Percentiles rank a stretch among this genome's conserved stretches.
These are phyloP conservation scores for Pseudolycoriella hygida DNA, from an alignment of 2,888 invertebrate species.

Conservation along the genomic window DNA sequence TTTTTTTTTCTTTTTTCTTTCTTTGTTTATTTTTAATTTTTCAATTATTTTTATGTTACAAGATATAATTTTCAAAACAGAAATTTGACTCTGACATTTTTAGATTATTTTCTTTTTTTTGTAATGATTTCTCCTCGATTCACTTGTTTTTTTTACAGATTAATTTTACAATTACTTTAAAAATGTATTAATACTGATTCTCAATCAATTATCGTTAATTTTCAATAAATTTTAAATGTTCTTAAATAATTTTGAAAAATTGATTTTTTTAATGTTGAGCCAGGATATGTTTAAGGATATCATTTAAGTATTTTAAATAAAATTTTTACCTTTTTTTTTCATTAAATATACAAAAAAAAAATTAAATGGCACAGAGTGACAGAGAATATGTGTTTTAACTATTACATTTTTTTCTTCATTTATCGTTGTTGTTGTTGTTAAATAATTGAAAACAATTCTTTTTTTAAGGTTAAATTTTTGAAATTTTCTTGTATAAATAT, in stretches of 20 bases:
- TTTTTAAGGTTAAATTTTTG: not conserved
- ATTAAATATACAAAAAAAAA: not conserved
- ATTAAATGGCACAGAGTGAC: slow-evolving; percentile 4
- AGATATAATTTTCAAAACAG: too few species aligned
- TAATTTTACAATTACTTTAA: too few species aligned
- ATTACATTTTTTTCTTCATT: slow-evolving; percentile 1
- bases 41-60: too few species aligned
- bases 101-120: too few species aligned
- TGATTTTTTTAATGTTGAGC: not conserved
- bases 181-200: too few species aligned
- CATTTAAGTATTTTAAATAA: not conserved
- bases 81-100: too few species aligned
- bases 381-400: not conserved
- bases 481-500: not conserved
- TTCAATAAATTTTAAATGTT: not conserved
- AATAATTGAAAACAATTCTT: not conserved
- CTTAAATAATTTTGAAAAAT: not conserved
- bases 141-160: too few species aligned
- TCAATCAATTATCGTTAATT: not conserved
- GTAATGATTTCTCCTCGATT: not conserved
- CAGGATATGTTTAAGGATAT: slow-evolving; percentile 3
- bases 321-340: not conserved
- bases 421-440: not conserved
- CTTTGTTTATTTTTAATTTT: not conserved
- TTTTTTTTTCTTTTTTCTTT: not conserved